Evolutionary conservation across 64 coral and sea anemone species (phyloP).

Genomic region (Montipora foliosa): DNA sequence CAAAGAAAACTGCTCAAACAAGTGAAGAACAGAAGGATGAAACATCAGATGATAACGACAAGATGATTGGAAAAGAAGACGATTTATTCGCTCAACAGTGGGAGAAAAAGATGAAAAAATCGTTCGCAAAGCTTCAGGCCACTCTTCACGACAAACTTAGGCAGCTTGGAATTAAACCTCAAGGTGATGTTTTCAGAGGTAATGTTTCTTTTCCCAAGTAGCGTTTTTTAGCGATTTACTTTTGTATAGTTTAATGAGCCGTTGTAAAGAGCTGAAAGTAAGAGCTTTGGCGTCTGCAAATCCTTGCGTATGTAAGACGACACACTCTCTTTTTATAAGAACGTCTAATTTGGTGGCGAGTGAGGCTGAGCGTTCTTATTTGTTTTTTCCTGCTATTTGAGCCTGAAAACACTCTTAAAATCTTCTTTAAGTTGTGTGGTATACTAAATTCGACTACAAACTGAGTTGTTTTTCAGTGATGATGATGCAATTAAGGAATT

Average conservation of each 20-base stretch:
- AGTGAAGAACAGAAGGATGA: conserved; percentile 1
- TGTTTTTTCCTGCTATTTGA: neutral
- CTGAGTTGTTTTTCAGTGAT: too few relatives aligned
- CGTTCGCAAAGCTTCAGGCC: neutral
- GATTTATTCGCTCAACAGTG: neutral
- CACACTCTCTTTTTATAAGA: too few relatives aligned
- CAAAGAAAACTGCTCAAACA: neutral
- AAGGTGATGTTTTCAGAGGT: neutral
- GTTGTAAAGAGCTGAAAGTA: too few relatives aligned
- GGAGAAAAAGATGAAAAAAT: conserved; percentile 4
- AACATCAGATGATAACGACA: neutral
- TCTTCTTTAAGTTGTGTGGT: neutral
- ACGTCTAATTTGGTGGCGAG: too few relatives aligned
- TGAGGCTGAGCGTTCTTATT: too few relatives aligned
- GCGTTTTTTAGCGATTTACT: neutral
- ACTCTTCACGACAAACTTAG: conserved; percentile 5
- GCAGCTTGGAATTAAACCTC: neutral
- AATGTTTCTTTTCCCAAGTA: neutral
- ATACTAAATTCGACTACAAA: too few relatives aligned
- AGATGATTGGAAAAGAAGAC: neutral
- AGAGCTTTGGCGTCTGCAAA: too few relatives aligned
- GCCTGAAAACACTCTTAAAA: neutral
- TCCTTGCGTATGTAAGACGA: too few relatives aligned
- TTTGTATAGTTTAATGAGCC: neutral
- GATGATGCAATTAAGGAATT: too few relatives aligned